Evolutionary conservation across 2,113 vertebrate genomes (phyloP).

Genomic region (Phylloscopus trochiloides): DNA sequence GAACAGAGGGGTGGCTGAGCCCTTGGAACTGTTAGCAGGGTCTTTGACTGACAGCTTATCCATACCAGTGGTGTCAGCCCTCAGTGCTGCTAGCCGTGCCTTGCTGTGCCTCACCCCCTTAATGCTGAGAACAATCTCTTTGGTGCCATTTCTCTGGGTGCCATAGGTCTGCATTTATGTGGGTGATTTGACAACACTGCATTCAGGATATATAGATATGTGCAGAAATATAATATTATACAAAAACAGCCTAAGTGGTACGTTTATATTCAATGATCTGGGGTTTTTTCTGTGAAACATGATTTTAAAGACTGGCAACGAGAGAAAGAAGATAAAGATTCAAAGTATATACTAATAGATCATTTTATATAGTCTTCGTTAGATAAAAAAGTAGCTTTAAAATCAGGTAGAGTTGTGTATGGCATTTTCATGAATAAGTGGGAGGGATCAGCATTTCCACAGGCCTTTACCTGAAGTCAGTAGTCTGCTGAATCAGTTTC

Average conservation of each 20-base stretch:
- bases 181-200: background rate
- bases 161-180: background rate
- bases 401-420: background rate
- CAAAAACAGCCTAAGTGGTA: background rate
- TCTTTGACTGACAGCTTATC: background rate
- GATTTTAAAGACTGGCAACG: background rate
- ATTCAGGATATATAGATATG: background rate
- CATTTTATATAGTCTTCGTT: background rate
- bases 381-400: background rate
- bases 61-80: background rate
- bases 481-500: background rate
- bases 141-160: background rate
- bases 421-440: background rate
- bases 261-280: background rate
- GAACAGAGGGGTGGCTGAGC: background rate
- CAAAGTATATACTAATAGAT: background rate
- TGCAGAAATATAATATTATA: background rate
- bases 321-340: background rate
- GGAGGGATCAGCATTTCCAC: background rate
- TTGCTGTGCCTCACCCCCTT: background rate
- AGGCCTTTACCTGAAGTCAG: background rate
- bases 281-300: background rate
- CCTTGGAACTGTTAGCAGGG: background rate
- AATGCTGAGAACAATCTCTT: rapidly evolving
- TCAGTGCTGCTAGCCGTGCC: rapidly evolving